Evolutionary conservation across 2,113 vertebrate genomes (phyloP).

Genomic region (Mustelus asterias): DNA sequence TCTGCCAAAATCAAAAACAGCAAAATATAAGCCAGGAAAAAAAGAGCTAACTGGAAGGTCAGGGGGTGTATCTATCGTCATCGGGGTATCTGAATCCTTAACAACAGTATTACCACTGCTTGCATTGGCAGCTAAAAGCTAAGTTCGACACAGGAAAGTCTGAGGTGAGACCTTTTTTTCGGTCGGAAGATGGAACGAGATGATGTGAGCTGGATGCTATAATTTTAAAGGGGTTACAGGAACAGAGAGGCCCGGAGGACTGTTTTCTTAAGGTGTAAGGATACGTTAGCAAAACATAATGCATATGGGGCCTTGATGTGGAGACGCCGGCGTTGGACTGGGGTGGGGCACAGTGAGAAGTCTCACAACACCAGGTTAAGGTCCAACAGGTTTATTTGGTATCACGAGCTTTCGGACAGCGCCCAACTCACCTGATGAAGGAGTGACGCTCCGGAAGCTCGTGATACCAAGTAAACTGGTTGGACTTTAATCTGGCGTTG

Average conservation of each 20-base stretch:
- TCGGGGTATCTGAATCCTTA: neutral
- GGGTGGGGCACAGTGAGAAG: no score
- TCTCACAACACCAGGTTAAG: no score
- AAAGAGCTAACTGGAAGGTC: neutral
- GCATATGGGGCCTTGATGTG: neutral
- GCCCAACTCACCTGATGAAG: no score
- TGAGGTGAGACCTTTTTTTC: neutral
- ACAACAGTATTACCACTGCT: neutral
- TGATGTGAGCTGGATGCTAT: neutral
- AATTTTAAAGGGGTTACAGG: neutral
- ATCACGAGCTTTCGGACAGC: no score
- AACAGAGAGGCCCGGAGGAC: neutral
- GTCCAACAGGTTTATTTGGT: no score
- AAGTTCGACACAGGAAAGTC: neutral
- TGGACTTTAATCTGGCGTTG: no score
- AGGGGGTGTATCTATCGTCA: neutral
- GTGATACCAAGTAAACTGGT: no score
- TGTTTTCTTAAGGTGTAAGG: neutral
- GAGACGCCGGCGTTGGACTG: no score
- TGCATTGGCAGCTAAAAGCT: neutral
- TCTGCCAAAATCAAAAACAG: conserved; percentile 47
- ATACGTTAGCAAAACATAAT: neutral
- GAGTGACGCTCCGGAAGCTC: no score
- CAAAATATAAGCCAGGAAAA: neutral
- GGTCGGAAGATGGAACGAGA: neutral